These are phyloP conservation scores for Leptopilina boulardi DNA, from an alignment of 1,140 invertebrate genomes.

Conservation along the genomic window DNA sequence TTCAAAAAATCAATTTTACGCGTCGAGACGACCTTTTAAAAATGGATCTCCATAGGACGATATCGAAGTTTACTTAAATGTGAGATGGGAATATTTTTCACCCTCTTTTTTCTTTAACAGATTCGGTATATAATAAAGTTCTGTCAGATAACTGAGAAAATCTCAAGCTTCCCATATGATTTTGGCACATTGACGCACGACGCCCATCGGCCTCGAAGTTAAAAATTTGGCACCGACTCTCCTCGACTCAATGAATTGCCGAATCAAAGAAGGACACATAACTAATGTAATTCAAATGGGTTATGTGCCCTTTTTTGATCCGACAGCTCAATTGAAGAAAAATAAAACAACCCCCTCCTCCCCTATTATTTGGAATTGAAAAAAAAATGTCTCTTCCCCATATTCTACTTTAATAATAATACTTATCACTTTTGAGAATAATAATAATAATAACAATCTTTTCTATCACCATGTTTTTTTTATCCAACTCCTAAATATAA, in stretches of 20 bases:
- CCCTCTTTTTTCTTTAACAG: slow-evolving; percentile 40
- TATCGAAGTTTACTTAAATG: slow-evolving; percentile 41
- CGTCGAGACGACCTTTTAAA: background rate
- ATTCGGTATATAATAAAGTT: slow-evolving; percentile 30
- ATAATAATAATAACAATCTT: background rate
- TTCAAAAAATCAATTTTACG: background rate
- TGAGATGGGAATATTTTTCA: slow-evolving; percentile 34
- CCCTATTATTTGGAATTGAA: background rate
- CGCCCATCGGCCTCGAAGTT: slow-evolving; percentile 34
- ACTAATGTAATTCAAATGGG: no score
- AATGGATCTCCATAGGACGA: slow-evolving; percentile 41
- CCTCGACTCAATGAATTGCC: slow-evolving; percentile 20
- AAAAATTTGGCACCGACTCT: slow-evolving; percentile 37
- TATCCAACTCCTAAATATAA: background rate
- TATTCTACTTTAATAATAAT: slow-evolving; percentile 19
- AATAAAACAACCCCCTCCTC: no score
- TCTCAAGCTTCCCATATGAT: slow-evolving; percentile 44
- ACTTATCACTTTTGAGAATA: slow-evolving; percentile 14
- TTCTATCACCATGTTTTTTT: background rate
- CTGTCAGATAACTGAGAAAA: slow-evolving; percentile 33
- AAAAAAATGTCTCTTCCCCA: background rate
- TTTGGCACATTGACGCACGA: slow-evolving; percentile 52
- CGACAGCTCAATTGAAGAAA: background rate
- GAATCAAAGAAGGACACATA: no score
- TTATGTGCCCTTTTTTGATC: no score